Evolutionary conservation across 2,888 invertebrate species (phyloP).

Genomic region (Parelbella ahira): DNA sequence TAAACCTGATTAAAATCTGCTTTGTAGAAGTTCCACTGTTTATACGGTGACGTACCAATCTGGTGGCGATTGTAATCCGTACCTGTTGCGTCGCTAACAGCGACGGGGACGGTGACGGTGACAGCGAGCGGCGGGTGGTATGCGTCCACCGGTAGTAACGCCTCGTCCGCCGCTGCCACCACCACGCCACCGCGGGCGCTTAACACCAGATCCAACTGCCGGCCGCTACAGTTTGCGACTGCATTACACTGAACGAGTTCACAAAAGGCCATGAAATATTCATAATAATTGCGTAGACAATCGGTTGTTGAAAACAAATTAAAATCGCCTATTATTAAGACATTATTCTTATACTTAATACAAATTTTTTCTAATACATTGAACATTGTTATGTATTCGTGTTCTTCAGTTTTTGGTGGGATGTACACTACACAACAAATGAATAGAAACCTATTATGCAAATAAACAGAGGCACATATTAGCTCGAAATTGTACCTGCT

Average conservation of each 20-base stretch:
- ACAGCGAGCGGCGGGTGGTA: conserved; percentile 27
- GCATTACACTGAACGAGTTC: conserved; percentile 29
- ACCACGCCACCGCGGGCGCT: not conserved
- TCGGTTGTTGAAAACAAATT: conserved; percentile 24
- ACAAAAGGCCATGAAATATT: conserved; percentile 30
- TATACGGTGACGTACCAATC: not conserved
- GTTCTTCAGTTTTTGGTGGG: conserved; percentile 3
- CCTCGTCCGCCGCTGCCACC: conserved; percentile 27
- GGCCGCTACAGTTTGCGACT: conserved; percentile 25
- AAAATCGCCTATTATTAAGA: conserved; percentile 24
- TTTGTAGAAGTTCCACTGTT: conserved; percentile 30
- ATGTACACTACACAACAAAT: conserved; percentile 1
- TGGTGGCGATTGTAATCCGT: not conserved
- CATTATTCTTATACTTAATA: conserved; percentile 8
- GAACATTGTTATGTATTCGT: conserved; percentile 5
- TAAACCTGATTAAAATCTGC: conserved; percentile 26
- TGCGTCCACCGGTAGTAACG: conserved; percentile 25
- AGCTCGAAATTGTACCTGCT: conserved; percentile 25
- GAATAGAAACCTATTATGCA: conserved; percentile 1
- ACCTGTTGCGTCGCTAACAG: not conserved
- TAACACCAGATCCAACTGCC: not conserved
- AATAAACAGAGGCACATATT: not conserved
- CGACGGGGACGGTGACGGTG: not conserved
- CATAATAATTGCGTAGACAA: conserved; percentile 25
- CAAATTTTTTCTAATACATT: conserved; percentile 5